Evolutionary conservation across 2,888 invertebrate species (phyloP).

Genomic region (Dolichomitus sp.): DNA sequence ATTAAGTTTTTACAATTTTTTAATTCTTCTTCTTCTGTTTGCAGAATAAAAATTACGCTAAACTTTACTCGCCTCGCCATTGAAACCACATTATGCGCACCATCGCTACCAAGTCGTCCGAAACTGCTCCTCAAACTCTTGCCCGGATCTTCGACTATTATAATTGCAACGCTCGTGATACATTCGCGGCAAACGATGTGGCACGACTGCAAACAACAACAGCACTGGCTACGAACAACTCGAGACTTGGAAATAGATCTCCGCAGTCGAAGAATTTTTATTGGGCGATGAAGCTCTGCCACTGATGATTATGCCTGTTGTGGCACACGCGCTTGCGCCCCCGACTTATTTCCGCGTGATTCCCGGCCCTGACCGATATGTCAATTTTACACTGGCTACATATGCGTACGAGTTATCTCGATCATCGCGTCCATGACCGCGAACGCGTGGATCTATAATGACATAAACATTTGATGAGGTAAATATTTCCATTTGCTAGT

Average conservation of each 20-base stretch:
- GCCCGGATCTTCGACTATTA: background rate
- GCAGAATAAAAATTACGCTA: background rate
- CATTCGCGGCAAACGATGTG: slow-evolving; percentile 23
- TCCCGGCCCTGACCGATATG: slow-evolving; percentile 63
- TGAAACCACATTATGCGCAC: slow-evolving; percentile 75
- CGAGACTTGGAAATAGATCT: slow-evolving; percentile 71
- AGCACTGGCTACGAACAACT: slow-evolving; percentile 61
- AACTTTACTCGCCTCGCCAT: slow-evolving; percentile 77
- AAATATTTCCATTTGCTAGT: background rate
- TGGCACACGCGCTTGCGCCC: slow-evolving; percentile 13
- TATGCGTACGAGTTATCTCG: slow-evolving; percentile 5
- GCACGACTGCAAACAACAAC: slow-evolving; percentile 46
- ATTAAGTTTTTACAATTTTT: background rate
- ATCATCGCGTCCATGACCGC: slow-evolving; percentile 36
- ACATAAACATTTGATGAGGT: background rate
- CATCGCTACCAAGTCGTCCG: slow-evolving; percentile 63
- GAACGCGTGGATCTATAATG: background rate
- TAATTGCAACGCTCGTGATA: slow-evolving; percentile 16
- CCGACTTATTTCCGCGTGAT: slow-evolving; percentile 61
- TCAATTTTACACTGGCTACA: slow-evolving; percentile 22
- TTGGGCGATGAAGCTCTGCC: slow-evolving; percentile 54
- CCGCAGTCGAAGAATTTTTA: slow-evolving; percentile 57
- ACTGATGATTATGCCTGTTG: background rate
- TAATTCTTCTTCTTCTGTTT: background rate
- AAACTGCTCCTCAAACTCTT: background rate